A percentile compares a stretch with the other conserved stretches of the same genome.
Conservation (phyloP, 2,113 vertebrate genomes). For the Labrus mixtus region DNA sequence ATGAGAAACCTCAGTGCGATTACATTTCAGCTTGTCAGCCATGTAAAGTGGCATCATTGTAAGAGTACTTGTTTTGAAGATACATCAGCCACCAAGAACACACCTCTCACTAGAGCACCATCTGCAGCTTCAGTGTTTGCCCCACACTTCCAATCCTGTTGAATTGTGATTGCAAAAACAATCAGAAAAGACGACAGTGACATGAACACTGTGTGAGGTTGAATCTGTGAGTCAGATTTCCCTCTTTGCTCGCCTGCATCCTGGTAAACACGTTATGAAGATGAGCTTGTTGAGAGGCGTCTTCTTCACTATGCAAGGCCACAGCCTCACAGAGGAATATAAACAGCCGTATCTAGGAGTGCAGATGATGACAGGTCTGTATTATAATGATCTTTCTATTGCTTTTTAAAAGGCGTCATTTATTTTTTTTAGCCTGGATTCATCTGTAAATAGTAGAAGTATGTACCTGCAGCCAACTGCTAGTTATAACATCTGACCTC, state of each 20-base stretch:
- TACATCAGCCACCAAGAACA: too few species aligned
- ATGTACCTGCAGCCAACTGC: conserved; percentile 27
- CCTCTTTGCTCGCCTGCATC: conserved; percentile 52
- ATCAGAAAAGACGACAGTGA: conserved; percentile 72
- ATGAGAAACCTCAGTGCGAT: too few species aligned
- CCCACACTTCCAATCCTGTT: conserved; percentile 66
- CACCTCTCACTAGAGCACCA: conserved; percentile 57
- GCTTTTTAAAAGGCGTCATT: conserved; percentile 59
- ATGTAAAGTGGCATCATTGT: too few species aligned
- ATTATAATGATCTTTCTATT: conserved; percentile 63
- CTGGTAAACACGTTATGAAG: conserved; percentile 76
- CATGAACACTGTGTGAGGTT: conserved; percentile 59
- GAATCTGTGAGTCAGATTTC: conserved; percentile 76
- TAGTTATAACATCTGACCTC: conserved; percentile 52
- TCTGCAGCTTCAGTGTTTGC: conserved; percentile 70
- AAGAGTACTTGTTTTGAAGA: too few species aligned
- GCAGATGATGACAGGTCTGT: conserved; percentile 47
- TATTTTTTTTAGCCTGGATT: conserved; percentile 47
- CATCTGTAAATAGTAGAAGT: conserved; percentile 21
- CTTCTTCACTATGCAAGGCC: conserved; percentile 52
- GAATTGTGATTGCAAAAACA: conserved; percentile 73
- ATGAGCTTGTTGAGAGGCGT: conserved; percentile 71
- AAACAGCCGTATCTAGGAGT: conserved; percentile 10
- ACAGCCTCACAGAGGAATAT: conserved; percentile 33
- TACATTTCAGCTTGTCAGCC: too few species aligned